Conservation (phyloP, 2,888 invertebrate species). For the Acanthosepion esculentum region DNA sequence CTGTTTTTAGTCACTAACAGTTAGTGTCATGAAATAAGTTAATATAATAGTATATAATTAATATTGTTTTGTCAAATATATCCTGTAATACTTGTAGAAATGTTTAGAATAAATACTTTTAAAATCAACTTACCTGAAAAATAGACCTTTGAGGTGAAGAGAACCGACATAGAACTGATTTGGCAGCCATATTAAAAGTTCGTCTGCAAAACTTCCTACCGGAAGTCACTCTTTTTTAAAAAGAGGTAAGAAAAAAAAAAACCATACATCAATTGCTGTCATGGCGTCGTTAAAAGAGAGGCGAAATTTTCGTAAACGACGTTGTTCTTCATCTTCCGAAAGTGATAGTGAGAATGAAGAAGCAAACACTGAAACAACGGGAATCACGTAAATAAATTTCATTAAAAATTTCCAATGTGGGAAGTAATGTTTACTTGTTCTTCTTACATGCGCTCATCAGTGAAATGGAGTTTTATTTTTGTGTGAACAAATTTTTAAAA, state of each 20-base stretch:
- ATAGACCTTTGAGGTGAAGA: not conserved
- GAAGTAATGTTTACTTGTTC: too few species aligned
- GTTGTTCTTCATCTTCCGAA: constrained; percentile 45
- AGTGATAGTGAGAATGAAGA: constrained; percentile 20
- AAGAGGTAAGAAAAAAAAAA: not conserved
- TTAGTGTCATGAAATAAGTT: not conserved
- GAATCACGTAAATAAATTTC: not conserved
- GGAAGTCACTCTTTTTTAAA: not conserved
- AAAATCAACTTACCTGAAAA: not conserved
- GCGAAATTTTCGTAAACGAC: constrained; percentile 37
- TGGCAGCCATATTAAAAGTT: not conserved
- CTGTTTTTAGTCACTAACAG: too few species aligned
- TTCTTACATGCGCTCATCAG: too few species aligned
- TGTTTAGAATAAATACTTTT: not conserved
- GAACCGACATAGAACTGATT: not conserved
- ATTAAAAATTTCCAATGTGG: not conserved
- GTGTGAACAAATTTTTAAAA: too few species aligned
- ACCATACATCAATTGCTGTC: not conserved
- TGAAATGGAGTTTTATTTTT: too few species aligned
- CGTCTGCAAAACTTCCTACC: not conserved
- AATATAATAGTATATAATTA: not conserved
- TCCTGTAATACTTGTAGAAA: not conserved
- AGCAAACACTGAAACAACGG: not conserved
- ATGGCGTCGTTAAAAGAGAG: constrained; percentile 38
- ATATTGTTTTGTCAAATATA: not conserved